Evolutionary conservation across 2,797 vertebrate species (phyloP).

Genomic region (Syndactyla subalaris): DNA sequence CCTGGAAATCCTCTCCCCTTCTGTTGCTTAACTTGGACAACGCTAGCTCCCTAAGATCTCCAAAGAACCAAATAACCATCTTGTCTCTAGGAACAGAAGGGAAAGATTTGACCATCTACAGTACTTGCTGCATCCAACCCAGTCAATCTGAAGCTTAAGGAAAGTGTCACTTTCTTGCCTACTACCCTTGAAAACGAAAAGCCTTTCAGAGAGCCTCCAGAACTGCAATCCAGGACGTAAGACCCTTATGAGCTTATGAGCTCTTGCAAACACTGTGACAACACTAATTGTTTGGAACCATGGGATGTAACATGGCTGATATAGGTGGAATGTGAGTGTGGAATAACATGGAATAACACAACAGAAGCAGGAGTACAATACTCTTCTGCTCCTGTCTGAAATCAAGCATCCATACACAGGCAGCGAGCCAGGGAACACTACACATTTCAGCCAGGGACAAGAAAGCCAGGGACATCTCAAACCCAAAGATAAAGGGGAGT

Average conservation of each 20-base stretch:
- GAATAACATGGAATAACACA: slow-evolving; percentile 7
- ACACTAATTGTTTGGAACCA: neutral
- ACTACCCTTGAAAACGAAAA: neutral
- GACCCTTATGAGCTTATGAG: neutral
- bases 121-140: neutral
- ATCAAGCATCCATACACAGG: slow-evolving; percentile 15
- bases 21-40: neutral
- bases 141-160: neutral
- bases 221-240: neutral
- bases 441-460: slow-evolving; percentile 36
- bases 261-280: neutral
- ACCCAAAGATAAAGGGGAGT: slow-evolving; percentile 4
- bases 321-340: neutral
- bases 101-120: neutral
- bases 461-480: slow-evolving; percentile 30
- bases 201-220: neutral
- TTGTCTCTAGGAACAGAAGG: neutral
- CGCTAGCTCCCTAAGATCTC: neutral
- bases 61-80: neutral
- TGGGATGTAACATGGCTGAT: neutral
- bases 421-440: slow-evolving; percentile 23
- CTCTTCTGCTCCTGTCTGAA: neutral
- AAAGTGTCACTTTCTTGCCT: neutral
- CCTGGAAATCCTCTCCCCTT: slow-evolving; percentile 8
- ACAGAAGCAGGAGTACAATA: neutral